These are phyloP conservation scores for Acomys russatus DNA, from an alignment of 2,797 vertebrate species.

Conservation along the genomic window DNA sequence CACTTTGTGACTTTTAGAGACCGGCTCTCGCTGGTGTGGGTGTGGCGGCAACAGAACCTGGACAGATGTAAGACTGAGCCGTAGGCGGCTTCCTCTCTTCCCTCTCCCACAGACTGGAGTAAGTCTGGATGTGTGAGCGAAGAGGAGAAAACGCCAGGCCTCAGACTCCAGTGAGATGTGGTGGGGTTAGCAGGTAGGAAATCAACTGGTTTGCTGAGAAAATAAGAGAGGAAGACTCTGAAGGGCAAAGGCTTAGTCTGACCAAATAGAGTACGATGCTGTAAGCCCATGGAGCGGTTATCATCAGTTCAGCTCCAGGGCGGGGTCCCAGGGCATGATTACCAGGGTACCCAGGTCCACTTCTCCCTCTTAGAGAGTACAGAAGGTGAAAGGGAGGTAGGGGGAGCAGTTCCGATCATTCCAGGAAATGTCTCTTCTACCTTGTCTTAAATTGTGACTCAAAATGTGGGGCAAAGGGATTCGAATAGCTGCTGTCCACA, in stretches of 20 bases:
- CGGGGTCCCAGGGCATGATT: neutral
- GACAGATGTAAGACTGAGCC: neutral
- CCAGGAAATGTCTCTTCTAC: neutral
- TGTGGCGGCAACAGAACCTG: neutral
- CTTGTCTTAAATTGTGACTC: neutral
- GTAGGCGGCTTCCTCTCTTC: neutral
- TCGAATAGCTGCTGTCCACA: neutral
- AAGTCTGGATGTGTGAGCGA: neutral
- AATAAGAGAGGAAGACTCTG: neutral
- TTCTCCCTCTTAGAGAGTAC: too few species aligned
- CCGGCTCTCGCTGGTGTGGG: neutral
- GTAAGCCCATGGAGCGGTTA: neutral
- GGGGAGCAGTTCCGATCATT: neutral
- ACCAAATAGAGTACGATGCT: neutral
- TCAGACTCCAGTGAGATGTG: neutral
- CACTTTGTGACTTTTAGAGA: neutral
- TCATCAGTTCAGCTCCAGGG: neutral
- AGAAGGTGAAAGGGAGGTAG: neutral
- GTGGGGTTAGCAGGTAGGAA: neutral
- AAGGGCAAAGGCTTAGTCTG: neutral
- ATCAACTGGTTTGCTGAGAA: constrained; percentile 21
- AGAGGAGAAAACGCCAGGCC: neutral
- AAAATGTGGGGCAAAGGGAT: neutral
- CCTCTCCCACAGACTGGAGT: neutral
- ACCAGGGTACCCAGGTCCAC: neutral